These are phyloP conservation scores for Nothobranchius kuhntae DNA, from an alignment of 2,113 vertebrate species.

Conservation along the genomic window DNA sequence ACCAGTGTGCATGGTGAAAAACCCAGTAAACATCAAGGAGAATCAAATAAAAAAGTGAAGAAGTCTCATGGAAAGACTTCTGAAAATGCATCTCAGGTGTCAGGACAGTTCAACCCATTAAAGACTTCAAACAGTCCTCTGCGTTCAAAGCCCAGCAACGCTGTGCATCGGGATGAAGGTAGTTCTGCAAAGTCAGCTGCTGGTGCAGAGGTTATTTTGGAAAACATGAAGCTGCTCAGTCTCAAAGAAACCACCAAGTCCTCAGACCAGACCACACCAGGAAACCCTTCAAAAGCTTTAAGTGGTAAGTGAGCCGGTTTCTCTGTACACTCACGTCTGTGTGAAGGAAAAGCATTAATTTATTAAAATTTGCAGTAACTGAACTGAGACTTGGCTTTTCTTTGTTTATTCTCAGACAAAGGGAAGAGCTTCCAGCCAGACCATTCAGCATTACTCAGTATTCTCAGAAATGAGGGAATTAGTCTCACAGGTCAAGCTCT, in stretches of 20 bases:
- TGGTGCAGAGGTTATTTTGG: constrained; percentile 39
- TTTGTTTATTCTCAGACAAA: constrained; percentile 41
- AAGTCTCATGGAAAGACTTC: constrained; percentile 2
- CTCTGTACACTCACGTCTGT: background rate
- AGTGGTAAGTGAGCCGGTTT: constrained; percentile 14
- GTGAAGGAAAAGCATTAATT: background rate
- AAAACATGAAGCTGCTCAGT: constrained; percentile 60
- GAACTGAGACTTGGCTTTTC: background rate
- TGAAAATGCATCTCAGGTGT: constrained; percentile 7
- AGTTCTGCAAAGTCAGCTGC: constrained; percentile 1
- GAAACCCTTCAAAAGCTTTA: constrained; percentile 15
- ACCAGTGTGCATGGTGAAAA: constrained; percentile 15
- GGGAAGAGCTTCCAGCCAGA: constrained; percentile 51
- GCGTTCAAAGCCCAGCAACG: background rate
- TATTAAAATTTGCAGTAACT: background rate
- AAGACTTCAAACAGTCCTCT: constrained; percentile 32
- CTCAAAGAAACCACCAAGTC: constrained; percentile 51
- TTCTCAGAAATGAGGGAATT: constrained; percentile 63
- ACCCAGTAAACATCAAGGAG: constrained; percentile 4
- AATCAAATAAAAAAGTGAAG: background rate
- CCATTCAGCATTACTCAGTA: constrained; percentile 58
- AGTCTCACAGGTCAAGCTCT: background rate
- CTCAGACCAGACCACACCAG: background rate
- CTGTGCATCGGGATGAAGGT: background rate
- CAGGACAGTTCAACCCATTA: constrained; percentile 10